Conservation (phyloP, 2,888 invertebrate genomes). For the Ephialtes manifestator region DNA sequence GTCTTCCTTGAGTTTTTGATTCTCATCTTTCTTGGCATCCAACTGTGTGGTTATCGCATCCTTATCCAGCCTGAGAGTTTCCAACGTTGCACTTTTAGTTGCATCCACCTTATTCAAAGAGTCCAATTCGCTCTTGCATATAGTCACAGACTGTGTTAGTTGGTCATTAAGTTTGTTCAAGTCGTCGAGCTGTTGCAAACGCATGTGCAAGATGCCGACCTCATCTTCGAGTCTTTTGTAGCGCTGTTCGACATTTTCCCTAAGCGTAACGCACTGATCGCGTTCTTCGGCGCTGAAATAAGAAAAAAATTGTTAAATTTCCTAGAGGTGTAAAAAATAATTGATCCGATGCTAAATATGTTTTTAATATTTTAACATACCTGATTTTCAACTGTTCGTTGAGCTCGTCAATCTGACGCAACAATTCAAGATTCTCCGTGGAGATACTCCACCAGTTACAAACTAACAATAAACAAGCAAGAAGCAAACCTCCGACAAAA, state of each 20-base stretch:
- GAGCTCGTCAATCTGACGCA: constrained; percentile 83
- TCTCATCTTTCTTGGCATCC: constrained; percentile 76
- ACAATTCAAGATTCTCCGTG: constrained; percentile 82
- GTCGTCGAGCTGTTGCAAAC: constrained; percentile 78
- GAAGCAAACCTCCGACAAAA: constrained; percentile 82
- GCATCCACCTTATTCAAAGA: constrained; percentile 79
- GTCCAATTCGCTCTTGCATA: constrained; percentile 82
- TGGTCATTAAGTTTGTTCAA: constrained; percentile 77
- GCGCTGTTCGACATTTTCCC: constrained; percentile 77
- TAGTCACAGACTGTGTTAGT: constrained; percentile 77
- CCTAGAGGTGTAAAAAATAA: background rate
- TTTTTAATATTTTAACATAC: too few species aligned
- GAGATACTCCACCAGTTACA: constrained; percentile 85
- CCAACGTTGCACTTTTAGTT: constrained; percentile 78
- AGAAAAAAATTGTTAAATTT: constrained; percentile 9
- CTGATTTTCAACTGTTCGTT: constrained; percentile 83
- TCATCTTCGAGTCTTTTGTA: constrained; percentile 79
- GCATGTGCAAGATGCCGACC: constrained; percentile 77
- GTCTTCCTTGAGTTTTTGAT: constrained; percentile 78
- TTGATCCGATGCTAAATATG: background rate
- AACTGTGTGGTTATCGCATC: constrained; percentile 76
- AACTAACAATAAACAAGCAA: constrained; percentile 82
- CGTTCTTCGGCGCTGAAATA: constrained; percentile 82
- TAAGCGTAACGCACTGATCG: constrained; percentile 81
- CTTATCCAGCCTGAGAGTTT: constrained; percentile 80